Evolutionary conservation across 1,140 invertebrate genomes (phyloP).

Genomic region (Zophobas morio): DNA sequence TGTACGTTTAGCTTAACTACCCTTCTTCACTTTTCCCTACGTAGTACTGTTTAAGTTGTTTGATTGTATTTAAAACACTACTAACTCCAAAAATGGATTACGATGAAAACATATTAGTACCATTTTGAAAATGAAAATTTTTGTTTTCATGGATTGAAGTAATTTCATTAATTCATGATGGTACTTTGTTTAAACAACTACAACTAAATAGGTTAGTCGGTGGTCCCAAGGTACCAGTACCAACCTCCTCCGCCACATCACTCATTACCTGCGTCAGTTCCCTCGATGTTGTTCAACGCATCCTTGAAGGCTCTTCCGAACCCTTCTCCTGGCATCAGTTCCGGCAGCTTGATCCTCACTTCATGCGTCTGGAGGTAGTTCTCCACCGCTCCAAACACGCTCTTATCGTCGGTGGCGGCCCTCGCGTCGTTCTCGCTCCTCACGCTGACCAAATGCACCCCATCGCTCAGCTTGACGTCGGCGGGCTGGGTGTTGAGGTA

Average conservation of each 20-base stretch:
- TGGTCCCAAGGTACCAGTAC: too few relatives aligned
- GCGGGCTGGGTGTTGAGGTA: constrained; percentile 63
- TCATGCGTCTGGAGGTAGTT: constrained; percentile 80
- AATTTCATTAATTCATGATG: too few relatives aligned
- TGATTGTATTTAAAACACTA: too few relatives aligned
- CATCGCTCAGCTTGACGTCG: constrained; percentile 73
- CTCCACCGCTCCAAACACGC: constrained; percentile 72
- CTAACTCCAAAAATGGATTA: too few relatives aligned
- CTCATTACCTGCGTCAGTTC: constrained; percentile 55
- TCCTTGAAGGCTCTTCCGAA: constrained; percentile 64
- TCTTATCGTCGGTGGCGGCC: constrained; percentile 70
- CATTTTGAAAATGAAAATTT: too few relatives aligned
- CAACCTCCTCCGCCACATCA: neutral
- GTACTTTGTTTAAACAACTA: too few relatives aligned
- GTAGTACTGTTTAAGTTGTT: too few relatives aligned
- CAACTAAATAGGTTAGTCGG: too few relatives aligned
- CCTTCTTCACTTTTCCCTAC: too few relatives aligned
- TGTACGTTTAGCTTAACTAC: too few relatives aligned
- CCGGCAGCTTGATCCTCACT: constrained; percentile 78
- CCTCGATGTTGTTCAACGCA: constrained; percentile 63
- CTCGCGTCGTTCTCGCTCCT: constrained; percentile 64
- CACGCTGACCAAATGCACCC: constrained; percentile 74
- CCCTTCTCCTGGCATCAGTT: constrained; percentile 70
- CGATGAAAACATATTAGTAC: too few relatives aligned
- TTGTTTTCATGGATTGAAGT: too few relatives aligned